Conservation (phyloP, 2,888 invertebrate species). For the Agrochola lota region DNA sequence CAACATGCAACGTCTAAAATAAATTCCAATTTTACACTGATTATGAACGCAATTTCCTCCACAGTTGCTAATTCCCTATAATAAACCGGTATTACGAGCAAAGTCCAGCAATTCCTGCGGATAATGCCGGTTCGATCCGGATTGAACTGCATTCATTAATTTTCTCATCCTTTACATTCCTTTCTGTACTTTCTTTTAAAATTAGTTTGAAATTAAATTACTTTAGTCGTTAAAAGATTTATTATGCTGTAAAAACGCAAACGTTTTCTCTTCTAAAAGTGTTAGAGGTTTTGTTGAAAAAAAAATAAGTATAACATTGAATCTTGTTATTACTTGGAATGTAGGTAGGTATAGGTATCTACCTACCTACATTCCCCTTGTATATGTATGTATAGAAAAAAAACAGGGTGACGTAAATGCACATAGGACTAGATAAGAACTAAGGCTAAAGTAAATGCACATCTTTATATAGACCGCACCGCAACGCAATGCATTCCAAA, state of each 20-base stretch:
- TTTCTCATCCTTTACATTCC: conserved; percentile 35
- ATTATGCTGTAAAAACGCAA: background rate
- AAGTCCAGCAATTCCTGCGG: conserved; percentile 47
- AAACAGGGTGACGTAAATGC: no score
- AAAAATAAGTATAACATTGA: no score
- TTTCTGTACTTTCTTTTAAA: conserved; percentile 18
- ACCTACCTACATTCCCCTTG: no score
- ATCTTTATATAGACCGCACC: no score
- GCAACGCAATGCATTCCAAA: no score
- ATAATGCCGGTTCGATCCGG: conserved; percentile 47
- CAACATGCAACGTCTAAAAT: conserved; percentile 12
- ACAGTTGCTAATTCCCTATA: conserved; percentile 59
- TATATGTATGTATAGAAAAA: no score
- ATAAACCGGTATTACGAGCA: conserved; percentile 55
- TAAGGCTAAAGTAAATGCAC: no score
- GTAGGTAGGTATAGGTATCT: no score
- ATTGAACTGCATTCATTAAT: conserved; percentile 62
- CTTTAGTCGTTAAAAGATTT: background rate
- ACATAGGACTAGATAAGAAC: no score
- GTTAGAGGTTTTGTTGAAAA: no score
- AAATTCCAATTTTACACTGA: conserved; percentile 46
- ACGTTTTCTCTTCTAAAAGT: background rate
- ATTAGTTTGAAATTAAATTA: conserved; percentile 17
- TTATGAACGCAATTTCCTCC: conserved; percentile 60
- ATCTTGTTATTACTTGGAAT: no score